Conservation (phyloP, 1,140 invertebrate species). For the Bombus polaris region DNA sequence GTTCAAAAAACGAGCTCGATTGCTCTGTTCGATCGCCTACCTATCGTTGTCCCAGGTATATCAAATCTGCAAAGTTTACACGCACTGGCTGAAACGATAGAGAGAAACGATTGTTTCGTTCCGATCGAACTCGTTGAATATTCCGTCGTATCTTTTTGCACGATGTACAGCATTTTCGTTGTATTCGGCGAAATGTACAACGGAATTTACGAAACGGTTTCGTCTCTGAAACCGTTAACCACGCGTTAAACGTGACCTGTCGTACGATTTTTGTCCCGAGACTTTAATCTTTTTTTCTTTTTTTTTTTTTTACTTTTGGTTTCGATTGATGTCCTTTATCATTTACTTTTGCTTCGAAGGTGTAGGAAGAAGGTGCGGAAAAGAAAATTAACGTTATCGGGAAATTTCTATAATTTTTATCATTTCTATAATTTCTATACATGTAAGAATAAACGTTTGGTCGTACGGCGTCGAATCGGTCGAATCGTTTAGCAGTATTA, state of each 20-base stretch:
- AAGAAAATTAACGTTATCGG: too few relatives aligned
- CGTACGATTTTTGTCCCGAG: background rate
- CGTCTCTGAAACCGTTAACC: background rate
- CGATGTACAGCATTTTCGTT: background rate
- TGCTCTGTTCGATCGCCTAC: too few relatives aligned
- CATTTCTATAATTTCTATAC: too few relatives aligned
- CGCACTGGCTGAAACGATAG: background rate
- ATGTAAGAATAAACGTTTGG: too few relatives aligned
- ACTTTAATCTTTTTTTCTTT: too few relatives aligned
- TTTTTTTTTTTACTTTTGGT: background rate
- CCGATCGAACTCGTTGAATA: background rate
- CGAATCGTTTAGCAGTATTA: too few relatives aligned
- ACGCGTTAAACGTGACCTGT: background rate
- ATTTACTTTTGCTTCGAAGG: background rate
- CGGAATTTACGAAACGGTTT: background rate
- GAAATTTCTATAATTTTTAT: too few relatives aligned
- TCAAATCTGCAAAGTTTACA: background rate
- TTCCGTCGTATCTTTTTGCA: background rate
- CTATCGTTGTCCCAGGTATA: background rate
- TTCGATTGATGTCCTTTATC: accelerated
- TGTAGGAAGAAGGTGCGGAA: too few relatives aligned
- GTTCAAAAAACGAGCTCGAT: background rate
- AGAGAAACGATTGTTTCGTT: background rate
- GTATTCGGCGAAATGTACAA: background rate
- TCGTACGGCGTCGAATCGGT: too few relatives aligned